Evolutionary conservation across 2,113 vertebrate genomes (phyloP), one percentile per base, ranked within the genome.

Genomic region (Tautogolabrus adspersus): DNA sequence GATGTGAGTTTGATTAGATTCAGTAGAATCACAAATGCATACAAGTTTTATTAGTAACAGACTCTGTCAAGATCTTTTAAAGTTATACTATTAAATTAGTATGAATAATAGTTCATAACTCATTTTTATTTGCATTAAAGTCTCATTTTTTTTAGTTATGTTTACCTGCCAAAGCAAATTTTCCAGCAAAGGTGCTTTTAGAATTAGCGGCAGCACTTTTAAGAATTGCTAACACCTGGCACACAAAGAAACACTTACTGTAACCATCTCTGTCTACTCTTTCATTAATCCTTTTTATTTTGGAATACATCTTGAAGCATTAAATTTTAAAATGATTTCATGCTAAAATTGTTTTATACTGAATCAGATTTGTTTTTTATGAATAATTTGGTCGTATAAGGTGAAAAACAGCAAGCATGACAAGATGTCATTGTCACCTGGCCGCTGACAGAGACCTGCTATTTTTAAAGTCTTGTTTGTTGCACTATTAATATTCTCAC

Each of bases 401-500:
- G 5, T 52, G 42, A 68, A 11, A 34, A 55, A 66, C 18, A 7
- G 8, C 12, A 46, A 56, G 12, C 8, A 42, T 42, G 60, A 83
- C 71, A 86, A 85, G 72, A 77, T 60, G 72, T 54, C 70, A 12
- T 52, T 83, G 77, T 85, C 85, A 79, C 64, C 75, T 42, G 79
- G 84, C 88, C 75, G 69, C 69, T 77, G 87, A 87, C 82, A 67
- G 68, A 77, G 78, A 15, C 81, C 30, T 47, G 73, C 77, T 82
- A 82, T 92, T 89, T 90, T 87, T 87, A 87, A 90, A 89, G 88
- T 86, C 73, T 79, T 86, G 77, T 83, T 83, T 81, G 85, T 83
- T 79, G 87, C 90, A 84, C 87, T 91, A 87, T 92, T 92, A 90
- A 93, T 91, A 91, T 92, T 90, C 87, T 77, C 73, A 47, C 83